phyloP scores from a whole-genome alignment of 2,888 invertebrate species.

The Hyppa rectilinea region DNA sequence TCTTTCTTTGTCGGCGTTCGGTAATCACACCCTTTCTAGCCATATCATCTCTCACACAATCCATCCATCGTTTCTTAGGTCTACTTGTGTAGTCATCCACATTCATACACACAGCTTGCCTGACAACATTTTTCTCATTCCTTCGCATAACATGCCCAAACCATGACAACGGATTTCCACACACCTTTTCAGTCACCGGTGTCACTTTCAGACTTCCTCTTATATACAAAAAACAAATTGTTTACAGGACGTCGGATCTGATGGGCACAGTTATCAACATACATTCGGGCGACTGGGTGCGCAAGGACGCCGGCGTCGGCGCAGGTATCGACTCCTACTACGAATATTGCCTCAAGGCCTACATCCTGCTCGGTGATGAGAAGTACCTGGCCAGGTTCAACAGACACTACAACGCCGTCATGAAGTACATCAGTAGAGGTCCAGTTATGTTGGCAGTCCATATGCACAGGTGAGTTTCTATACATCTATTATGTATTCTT shows the following conservation, averaged over 20 bases:
- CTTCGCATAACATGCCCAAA: too few species aligned
- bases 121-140: too few species aligned
- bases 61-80: too few species aligned
- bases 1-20: too few species aligned
- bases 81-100: too few species aligned
- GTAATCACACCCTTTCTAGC: too few species aligned
- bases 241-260: slow-evolving; percentile 93
- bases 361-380: slow-evolving; percentile 98
- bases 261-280: slow-evolving; percentile 99
- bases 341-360: slow-evolving; percentile 99
- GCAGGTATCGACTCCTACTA: slow-evolving; percentile 99
- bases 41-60: too few species aligned
- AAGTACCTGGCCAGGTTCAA: slow-evolving; percentile 98
- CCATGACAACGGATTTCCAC: too few species aligned
- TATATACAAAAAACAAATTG: not conserved
- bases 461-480: slow-evolving; percentile 93
- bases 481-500: not conserved
- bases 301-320: slow-evolving; percentile 99
- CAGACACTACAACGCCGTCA: slow-evolving; percentile 98
- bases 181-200: too few species aligned
- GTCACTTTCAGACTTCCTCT: too few species aligned
- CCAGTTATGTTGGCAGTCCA: slow-evolving; percentile 98
- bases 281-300: slow-evolving; percentile 99
- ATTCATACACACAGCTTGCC: too few species aligned
- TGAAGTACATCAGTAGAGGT: slow-evolving; percentile 99